Evolutionary conservation across 2,888 invertebrate genomes (phyloP), one percentile per base, ranked within the genome.

Genomic region (Cantharis rustica): DNA sequence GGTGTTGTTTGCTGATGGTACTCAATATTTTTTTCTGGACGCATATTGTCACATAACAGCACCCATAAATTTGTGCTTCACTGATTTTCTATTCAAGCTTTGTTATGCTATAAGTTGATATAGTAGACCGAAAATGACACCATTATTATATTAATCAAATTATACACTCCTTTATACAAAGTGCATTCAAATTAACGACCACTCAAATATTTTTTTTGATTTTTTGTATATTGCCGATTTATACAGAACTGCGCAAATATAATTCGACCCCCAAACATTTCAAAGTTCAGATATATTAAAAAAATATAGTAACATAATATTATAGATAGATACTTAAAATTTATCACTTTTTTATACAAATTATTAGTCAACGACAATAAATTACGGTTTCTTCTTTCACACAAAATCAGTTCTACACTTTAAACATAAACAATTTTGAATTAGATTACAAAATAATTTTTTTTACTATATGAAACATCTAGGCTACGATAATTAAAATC

Each of bases 31-130:
- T 13, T 71, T 76, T 76, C 71, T 61, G 16, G 7, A 68, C 26
- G 27, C 69, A 23, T 68, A 70, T 75, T 71, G 68, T 70, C 73
- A 76, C 17, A 63, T 73, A 76, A 76, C 61, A 68, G 76, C 16
- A 66, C 63, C 23, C 70, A 70, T 77, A 74, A 77, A 74, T 77
- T 72, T 77, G 27, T 69, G 77, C 77, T 16, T 68, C 31, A 61
- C 20, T 72, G 74, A n/a, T 69, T 73, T 74, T 74, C 73, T 70
- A 77, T 76, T 15, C 17, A 47, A 16, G 31, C 26, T 69, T 76
- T 66, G 64, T 71, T 47, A 61, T 23, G 73, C 73, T 73, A 71
- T 76, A 68, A 27, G 73, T 31, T 71, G 69, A 31, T 69, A 66
- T 47, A 76, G 71, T 71, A 31, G 76, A 69, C 47, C 68, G 47